Evolutionary conservation across 2,888 invertebrate species (phyloP), one percentile per base, ranked within the genome.

Genomic region (Cheilosia pagana): DNA sequence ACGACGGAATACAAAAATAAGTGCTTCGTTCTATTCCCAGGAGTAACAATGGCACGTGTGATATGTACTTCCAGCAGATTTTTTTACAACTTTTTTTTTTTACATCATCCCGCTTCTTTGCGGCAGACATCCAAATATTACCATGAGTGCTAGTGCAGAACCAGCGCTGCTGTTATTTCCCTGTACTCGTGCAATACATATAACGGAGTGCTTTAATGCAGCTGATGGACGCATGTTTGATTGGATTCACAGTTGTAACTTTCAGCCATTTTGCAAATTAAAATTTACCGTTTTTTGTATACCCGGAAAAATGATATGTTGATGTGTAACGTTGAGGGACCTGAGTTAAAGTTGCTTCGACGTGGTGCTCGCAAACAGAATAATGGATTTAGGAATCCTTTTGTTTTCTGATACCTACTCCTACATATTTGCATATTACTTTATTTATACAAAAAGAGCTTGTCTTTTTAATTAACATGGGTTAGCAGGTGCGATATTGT

Each of bases 221-320:
- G 16, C 76, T 76, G 81, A 81, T 70, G 63, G 76, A 76, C 68
- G n/a, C n/a, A 60, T 70, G 52, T 68, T 63, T 70, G 68, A 68
- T 75, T 70, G 62, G 48, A 70, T 63, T 70, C 52, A 45, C 62
- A 81, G 52, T 53, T 76, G 70, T 50, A 31, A 75, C 67, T 62
- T 70, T 70, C 53, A 63, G 63, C 70, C 81, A 81, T 70, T 70
- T 81, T 76, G 48, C 50, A 70, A 81, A 81, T 81, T 75, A 81
- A 70, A 76, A 70, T 76, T 70, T 70, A 16, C 41, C 63, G 25
- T 41, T 74, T 74, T 67, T 67, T 74, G 35, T 23, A 16, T 41
- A 31, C 35, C 8, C 6, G 5, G 55, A 43, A 43, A 28, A 19
- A 19, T 10, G 19, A 12, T 7, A 12, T 7, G 12, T 10, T 31